Percentiles rank a stretch among this genome's conserved stretches.
phyloP scores from a whole-genome alignment of 1,140 invertebrate species.

The Halesus radiatus region DNA sequence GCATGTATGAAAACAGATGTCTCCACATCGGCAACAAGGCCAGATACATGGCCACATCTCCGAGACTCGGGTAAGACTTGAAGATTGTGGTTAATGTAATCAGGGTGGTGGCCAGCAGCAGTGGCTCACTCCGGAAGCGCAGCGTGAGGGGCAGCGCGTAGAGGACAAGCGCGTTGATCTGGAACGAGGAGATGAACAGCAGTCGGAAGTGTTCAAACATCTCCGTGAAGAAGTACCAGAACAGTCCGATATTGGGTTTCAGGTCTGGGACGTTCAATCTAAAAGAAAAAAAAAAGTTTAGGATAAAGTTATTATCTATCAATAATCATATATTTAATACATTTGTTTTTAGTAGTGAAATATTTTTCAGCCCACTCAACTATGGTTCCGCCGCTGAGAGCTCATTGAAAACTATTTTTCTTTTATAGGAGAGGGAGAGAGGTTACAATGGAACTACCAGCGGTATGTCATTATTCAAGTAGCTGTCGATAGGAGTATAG shows the following conservation, averaged over 20 bases:
- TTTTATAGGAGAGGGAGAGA: too few species aligned
- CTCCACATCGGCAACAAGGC: constrained; percentile 92
- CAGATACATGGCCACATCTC: constrained; percentile 94
- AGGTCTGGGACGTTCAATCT: constrained; percentile 91
- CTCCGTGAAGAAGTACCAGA: constrained; percentile 99
- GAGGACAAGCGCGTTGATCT: constrained; percentile 93
- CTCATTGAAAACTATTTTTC: too few species aligned
- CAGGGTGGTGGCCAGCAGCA: constrained; percentile 88
- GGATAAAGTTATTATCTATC: too few species aligned
- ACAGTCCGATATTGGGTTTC: constrained; percentile 96
- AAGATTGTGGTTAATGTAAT: constrained; percentile 92
- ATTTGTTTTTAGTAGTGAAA: too few species aligned
- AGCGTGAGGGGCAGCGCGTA: constrained; percentile 92
- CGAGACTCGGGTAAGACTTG: constrained; percentile 96
- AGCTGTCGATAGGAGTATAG: too few species aligned
- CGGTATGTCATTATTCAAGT: too few species aligned
- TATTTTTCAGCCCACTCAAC: too few species aligned
- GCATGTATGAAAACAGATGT: constrained; percentile 90
- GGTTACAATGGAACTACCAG: too few species aligned
- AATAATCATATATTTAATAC: too few species aligned
- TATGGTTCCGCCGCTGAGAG: too few species aligned
- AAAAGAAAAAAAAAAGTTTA: constrained; percentile 60
- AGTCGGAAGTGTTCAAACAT: constrained; percentile 99
- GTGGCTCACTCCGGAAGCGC: constrained; percentile 87
- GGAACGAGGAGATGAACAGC: constrained; percentile 96